A percentile compares a stretch with the other conserved stretches of the same genome.
phyloP scores from a whole-genome alignment of 2,888 invertebrate genomes.

The Lapara coniferarum region DNA sequence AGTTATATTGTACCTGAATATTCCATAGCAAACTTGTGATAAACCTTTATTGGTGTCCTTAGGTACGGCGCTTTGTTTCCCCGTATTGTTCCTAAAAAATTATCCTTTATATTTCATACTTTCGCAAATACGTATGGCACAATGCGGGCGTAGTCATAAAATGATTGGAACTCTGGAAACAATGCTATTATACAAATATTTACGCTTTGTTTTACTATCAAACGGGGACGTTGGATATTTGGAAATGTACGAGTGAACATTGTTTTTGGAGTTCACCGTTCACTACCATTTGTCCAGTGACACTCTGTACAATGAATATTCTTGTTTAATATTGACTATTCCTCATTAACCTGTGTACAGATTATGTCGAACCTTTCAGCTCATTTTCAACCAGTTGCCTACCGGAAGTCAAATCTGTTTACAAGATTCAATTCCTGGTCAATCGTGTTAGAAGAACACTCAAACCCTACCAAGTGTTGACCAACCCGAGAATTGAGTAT shows the following conservation, averaged over 20 bases:
- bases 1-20: constrained; percentile 59
- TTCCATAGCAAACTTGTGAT: constrained; percentile 67
- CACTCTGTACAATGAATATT: not conserved
- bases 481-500: no score
- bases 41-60: constrained; percentile 66
- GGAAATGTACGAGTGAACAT: constrained; percentile 1
- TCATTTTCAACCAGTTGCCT: no score
- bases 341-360: no score
- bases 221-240: constrained; percentile 20
- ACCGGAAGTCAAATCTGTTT: no score
- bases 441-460: no score
- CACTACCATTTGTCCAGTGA: not conserved
- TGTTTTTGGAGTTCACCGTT: not conserved
- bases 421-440: no score
- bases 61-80: constrained; percentile 50
- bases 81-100: constrained; percentile 45
- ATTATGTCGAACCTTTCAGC: no score
- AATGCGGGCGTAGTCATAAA: constrained; percentile 29
- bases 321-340: not conserved
- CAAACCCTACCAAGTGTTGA: no score
- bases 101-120: constrained; percentile 45
- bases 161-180: constrained; percentile 37
- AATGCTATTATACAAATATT: constrained; percentile 29
- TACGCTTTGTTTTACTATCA: constrained; percentile 27
- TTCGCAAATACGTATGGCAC: constrained; percentile 29